Evolutionary conservation across 2,888 invertebrate genomes (phyloP).

Genomic region (Polyommatus iphigenia): DNA sequence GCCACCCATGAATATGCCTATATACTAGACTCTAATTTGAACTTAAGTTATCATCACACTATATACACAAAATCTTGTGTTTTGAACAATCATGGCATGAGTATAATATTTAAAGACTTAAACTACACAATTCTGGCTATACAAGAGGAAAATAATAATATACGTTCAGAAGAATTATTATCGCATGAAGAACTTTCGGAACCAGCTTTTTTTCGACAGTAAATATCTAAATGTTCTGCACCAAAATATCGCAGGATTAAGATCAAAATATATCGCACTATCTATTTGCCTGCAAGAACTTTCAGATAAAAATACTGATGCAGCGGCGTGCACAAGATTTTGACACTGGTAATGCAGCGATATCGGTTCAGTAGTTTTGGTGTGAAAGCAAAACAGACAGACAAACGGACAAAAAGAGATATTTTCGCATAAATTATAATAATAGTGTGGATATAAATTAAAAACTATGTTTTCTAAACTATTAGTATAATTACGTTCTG

Average conservation of each 20-base stretch:
- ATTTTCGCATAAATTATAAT: too few relatives aligned
- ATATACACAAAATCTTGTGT: neutral
- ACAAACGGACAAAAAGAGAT: too few relatives aligned
- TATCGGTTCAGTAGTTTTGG: too few relatives aligned
- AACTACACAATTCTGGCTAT: neutral
- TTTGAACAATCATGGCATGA: slow-evolving; percentile 1
- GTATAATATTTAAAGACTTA: neutral
- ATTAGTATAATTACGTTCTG: too few relatives aligned
- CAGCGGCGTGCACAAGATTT: too few relatives aligned
- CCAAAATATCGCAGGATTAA: neutral
- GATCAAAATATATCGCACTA: neutral
- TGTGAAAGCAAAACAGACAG: too few relatives aligned
- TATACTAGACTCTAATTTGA: neutral
- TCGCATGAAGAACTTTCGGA: neutral
- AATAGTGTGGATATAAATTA: too few relatives aligned
- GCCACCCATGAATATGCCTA: neutral
- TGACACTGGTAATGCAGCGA: too few relatives aligned
- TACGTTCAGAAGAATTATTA: slow-evolving; percentile 8
- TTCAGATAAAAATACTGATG: neutral
- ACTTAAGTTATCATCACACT: neutral
- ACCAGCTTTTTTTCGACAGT: neutral
- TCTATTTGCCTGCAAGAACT: neutral
- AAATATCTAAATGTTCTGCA: neutral
- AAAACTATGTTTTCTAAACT: too few relatives aligned
- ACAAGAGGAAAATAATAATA: neutral